These are phyloP conservation scores for Sanderia malayensis DNA, from an alignment of 30 jellyfish, hydroid and myxozoan species.

Conservation along the genomic window DNA sequence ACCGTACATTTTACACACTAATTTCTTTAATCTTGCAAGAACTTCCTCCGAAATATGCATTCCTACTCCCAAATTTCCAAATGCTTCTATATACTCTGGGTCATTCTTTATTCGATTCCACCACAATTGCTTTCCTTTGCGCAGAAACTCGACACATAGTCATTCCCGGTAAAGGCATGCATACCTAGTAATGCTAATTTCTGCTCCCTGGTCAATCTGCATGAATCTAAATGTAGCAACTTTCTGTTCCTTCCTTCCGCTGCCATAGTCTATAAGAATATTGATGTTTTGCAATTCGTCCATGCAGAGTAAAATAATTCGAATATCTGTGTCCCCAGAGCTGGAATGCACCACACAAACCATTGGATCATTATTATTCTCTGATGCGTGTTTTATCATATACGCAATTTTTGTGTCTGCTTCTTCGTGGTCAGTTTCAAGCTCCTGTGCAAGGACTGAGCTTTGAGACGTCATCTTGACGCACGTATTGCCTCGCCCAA, in stretches of 20 bases:
- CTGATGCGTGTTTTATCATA: conserved; percentile 32
- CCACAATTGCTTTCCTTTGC: conserved; percentile 8
- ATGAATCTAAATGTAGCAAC: background rate
- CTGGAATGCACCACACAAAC: conserved; percentile 19
- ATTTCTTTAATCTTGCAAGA: conserved; percentile 4
- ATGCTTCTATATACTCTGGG: background rate
- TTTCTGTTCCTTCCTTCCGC: conserved; percentile 3
- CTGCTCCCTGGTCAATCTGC: conserved; percentile 16
- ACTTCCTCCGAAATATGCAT: conserved; percentile 5
- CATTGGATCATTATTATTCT: conserved; percentile 1
- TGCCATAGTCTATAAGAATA: conserved; percentile 17
- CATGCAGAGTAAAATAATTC: conserved; percentile 35
- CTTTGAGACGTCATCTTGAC: conserved; percentile 21
- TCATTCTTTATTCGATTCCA: conserved; percentile 5
- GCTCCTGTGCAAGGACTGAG: conserved; percentile 10
- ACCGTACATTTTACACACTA: conserved; percentile 11
- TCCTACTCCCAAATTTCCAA: conserved; percentile 12
- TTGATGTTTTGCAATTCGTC: background rate
- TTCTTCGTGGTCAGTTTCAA: conserved; percentile 41
- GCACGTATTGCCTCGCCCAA: conserved; percentile 34
- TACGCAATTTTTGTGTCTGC: conserved; percentile 46
- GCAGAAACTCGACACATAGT: conserved; percentile 11
- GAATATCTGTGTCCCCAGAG: conserved; percentile 27
- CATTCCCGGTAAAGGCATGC: conserved; percentile 19
- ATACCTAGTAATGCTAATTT: conserved; percentile 17